Conservation (phyloP, 2,888 invertebrate species). For the Conus canariensis region DNA sequence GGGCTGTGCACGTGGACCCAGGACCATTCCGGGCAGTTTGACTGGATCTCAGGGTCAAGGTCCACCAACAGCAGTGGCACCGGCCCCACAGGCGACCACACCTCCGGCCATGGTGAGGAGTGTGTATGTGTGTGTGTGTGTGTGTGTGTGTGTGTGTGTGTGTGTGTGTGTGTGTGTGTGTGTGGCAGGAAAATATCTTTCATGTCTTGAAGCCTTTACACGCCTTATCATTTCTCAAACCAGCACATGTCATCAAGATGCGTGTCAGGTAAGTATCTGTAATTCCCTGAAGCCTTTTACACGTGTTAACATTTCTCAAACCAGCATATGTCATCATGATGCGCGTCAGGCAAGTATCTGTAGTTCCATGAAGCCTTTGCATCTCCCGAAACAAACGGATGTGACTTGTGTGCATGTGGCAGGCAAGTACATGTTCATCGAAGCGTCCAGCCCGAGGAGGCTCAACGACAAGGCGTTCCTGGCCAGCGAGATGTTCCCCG, state of each 20-base stretch:
- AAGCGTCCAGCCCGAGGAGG: conserved; percentile 80
- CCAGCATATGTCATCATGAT: too few relatives aligned
- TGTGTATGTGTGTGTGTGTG: not conserved
- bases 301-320: too few relatives aligned
- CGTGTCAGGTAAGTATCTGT: too few relatives aligned
- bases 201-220: too few relatives aligned
- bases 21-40: conserved; percentile 70
- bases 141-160: conserved; percentile 17
- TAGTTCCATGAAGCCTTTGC: too few relatives aligned
- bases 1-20: conserved; percentile 76
- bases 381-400: too few relatives aligned
- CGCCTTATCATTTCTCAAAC: too few relatives aligned
- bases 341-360: too few relatives aligned
- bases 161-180: conserved; percentile 15
- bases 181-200: too few relatives aligned
- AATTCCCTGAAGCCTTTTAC: too few relatives aligned
- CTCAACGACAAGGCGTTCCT: conserved; percentile 82
- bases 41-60: conserved; percentile 69
- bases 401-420: not conserved
- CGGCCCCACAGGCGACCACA: conserved; percentile 53
- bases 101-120: conserved; percentile 30
- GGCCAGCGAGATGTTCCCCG: conserved; percentile 51
- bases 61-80: conserved; percentile 51
- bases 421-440: conserved; percentile 68
- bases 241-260: too few relatives aligned